A percentile compares a stretch with the other conserved stretches of the same genome.
phyloP scores from a whole-genome alignment of 2,888 invertebrate species.

The Torymus auratus region DNA sequence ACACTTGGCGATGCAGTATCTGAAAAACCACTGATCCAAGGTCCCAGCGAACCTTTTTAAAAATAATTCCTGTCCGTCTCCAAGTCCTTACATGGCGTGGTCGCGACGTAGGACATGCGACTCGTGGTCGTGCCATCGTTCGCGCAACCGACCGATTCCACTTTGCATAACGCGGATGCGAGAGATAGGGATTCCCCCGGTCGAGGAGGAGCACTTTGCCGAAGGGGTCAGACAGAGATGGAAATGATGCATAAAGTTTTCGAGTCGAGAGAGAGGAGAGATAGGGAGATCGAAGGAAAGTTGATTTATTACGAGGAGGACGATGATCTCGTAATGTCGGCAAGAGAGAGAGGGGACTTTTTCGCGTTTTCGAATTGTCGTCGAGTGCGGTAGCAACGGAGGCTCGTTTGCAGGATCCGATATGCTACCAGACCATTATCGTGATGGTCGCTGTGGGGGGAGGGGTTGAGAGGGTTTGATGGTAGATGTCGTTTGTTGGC shows the following conservation, averaged over 20 bases:
- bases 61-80: conserved; percentile 29
- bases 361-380: conserved; percentile 5
- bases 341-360: background rate
- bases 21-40: too few species aligned
- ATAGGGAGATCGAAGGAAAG: conserved; percentile 27
- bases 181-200: conserved; percentile 3
- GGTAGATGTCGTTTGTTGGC: too few species aligned
- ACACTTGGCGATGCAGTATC: too few species aligned
- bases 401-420: too few species aligned
- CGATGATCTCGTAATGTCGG: conserved; percentile 38
- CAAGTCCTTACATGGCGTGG: too few species aligned
- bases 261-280: background rate
- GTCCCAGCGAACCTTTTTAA: background rate
- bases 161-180: conserved; percentile 54
- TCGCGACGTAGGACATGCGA: too few species aligned
- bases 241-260: conserved; percentile 52
- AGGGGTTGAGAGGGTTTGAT: too few species aligned
- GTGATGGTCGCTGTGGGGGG: too few species aligned
- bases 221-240: conserved; percentile 19
- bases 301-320: conserved; percentile 51
- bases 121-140: conserved; percentile 20
- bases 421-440: background rate
- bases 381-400: too few species aligned
- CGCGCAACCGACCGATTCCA: conserved; percentile 47
- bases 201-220: background rate